Percentiles rank a stretch among this genome's conserved stretches.
phyloP scores from a whole-genome alignment of 2,888 invertebrate genomes.

The Tyria jacobaeae region DNA sequence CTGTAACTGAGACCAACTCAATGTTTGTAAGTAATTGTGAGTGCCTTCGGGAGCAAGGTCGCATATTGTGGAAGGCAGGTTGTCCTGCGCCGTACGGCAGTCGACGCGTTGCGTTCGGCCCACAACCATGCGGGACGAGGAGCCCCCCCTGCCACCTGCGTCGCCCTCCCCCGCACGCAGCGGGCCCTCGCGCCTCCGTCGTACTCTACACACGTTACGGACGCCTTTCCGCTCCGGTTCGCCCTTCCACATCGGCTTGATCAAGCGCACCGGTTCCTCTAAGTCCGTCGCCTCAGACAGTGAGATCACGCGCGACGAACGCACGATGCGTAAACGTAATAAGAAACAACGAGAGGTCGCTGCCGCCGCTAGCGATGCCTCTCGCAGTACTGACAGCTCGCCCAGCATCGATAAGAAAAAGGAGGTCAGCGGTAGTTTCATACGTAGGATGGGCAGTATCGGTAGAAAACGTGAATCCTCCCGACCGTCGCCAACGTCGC shows the following conservation, averaged over 20 bases:
- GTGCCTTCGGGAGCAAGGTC: constrained; percentile 72
- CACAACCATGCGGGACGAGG: constrained; percentile 74
- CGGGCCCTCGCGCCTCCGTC: constrained; percentile 78
- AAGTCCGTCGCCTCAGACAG: constrained; percentile 83
- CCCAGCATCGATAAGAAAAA: constrained; percentile 76
- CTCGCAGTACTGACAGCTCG: constrained; percentile 74
- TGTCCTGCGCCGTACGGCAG: constrained; percentile 67
- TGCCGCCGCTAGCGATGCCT: constrained; percentile 66
- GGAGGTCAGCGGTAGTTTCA: constrained; percentile 63
- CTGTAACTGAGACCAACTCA: constrained; percentile 54
- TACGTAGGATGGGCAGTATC: constrained; percentile 79
- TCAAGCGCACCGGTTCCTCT: constrained; percentile 77
- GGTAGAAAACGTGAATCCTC: constrained; percentile 70
- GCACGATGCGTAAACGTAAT: constrained; percentile 84
- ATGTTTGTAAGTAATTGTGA: constrained; percentile 69
- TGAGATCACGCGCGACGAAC: constrained; percentile 80
- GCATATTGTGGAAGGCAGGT: constrained; percentile 44
- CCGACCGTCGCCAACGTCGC: constrained; percentile 50
- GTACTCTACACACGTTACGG: constrained; percentile 81
- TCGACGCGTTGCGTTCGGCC: constrained; percentile 65
- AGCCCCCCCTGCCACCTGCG: constrained; percentile 66
- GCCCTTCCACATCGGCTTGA: constrained; percentile 83
- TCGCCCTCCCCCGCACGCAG: constrained; percentile 57
- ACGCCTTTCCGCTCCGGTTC: constrained; percentile 83
- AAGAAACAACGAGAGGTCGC: constrained; percentile 77